Evolutionary conservation across 2,113 vertebrate species (phyloP).

Genomic region (Clupea harengus): DNA sequence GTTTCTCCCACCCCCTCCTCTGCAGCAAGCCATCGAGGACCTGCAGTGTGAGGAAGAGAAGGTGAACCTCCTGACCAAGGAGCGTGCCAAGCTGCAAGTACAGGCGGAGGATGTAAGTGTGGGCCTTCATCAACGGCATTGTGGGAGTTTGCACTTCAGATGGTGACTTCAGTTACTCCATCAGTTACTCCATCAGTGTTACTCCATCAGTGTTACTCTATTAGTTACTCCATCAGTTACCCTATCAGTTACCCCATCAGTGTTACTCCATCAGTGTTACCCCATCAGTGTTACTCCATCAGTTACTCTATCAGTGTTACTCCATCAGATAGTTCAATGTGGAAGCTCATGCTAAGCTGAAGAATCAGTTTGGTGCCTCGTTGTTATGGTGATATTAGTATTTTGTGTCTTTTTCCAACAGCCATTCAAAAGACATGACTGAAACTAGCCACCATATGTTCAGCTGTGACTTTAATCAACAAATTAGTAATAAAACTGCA

Average conservation of each 20-base stretch:
- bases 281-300: too few species aligned
- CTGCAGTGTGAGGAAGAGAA: constrained; percentile 75
- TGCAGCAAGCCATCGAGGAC: constrained; percentile 71
- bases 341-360: too few species aligned
- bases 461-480: background rate
- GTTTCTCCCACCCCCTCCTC: constrained; percentile 26
- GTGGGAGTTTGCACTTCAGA: background rate
- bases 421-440: background rate
- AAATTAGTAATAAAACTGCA: background rate
- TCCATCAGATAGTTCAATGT: too few species aligned
- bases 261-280: too few species aligned
- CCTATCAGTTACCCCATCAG: too few species aligned
- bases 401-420: background rate
- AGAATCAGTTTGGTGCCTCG: too few species aligned
- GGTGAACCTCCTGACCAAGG: constrained; percentile 70
- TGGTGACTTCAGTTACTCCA: too few species aligned
- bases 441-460: background rate
- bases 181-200: too few species aligned
- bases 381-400: background rate
- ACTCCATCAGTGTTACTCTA: too few species aligned
- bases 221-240: too few species aligned
- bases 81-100: constrained; percentile 70
- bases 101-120: constrained; percentile 66
- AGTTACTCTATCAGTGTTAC: too few species aligned
- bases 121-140: background rate